Evolutionary conservation across 2,113 vertebrate genomes (phyloP).

Genomic region (Pygoscelis adeliae): DNA sequence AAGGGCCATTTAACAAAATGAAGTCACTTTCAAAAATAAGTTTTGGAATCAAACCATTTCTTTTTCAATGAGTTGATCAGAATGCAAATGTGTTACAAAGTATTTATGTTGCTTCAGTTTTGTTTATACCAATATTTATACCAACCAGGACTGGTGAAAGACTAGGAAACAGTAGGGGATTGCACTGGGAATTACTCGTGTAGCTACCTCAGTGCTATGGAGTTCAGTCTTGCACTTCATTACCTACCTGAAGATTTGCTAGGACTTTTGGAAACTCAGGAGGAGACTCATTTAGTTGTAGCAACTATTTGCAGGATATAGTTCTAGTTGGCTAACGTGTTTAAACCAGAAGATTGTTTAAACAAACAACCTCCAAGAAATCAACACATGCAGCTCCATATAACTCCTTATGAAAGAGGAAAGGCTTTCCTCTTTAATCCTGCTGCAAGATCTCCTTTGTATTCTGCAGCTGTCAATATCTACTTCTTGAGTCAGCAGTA

Average conservation of each 20-base stretch:
- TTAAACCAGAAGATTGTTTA: background rate
- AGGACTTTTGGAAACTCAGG: background rate
- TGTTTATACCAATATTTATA: background rate
- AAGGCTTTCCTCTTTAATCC: background rate
- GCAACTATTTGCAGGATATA: background rate
- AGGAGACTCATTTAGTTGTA: background rate
- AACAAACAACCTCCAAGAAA: background rate
- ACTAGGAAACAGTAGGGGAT: background rate
- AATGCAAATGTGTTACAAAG: background rate
- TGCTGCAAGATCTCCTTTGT: background rate
- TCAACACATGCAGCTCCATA: background rate
- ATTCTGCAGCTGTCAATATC: background rate
- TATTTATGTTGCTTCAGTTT: background rate
- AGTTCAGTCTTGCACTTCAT: background rate
- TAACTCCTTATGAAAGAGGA: background rate
- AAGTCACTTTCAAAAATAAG: background rate
- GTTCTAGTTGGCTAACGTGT: background rate
- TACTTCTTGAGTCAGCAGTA: constrained; percentile 40
- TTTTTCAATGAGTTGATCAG: background rate
- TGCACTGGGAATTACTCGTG: background rate
- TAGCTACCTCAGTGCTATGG: background rate
- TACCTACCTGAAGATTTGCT: background rate
- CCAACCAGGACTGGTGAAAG: background rate
- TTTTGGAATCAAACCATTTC: background rate
- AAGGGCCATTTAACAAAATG: background rate